A percentile compares a stretch with the other conserved stretches of the same genome.
Evolutionary conservation across 2,888 invertebrate species (phyloP).

Genomic region (Hylaea fasciaria): DNA sequence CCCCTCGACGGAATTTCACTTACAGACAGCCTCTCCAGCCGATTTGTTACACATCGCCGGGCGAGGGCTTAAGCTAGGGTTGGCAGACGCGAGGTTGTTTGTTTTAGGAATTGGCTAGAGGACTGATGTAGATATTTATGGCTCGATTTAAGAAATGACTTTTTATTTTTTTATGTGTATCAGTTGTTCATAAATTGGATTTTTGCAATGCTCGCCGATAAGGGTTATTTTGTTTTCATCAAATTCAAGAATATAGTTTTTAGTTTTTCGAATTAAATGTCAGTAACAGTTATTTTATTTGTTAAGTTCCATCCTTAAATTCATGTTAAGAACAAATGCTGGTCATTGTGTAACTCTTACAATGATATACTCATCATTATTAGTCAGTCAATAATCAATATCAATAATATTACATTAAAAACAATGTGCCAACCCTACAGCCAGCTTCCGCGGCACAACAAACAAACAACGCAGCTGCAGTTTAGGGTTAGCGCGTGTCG

Average conservation of each 20-base stretch:
- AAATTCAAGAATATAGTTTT: no score
- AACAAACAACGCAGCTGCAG: constrained; percentile 56
- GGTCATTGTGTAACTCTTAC: no score
- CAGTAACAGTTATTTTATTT: no score
- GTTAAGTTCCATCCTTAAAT: no score
- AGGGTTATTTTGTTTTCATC: no score
- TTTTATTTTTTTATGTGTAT: neutral
- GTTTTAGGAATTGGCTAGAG: neutral
- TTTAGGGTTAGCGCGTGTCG: constrained; percentile 48
- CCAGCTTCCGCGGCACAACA: constrained; percentile 35
- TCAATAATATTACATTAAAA: no score
- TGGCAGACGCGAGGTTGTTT: constrained; percentile 11
- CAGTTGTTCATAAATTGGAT: no score
- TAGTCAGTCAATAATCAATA: no score
- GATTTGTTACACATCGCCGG: constrained; percentile 56
- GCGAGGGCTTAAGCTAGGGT: constrained; percentile 38
- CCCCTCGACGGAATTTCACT: constrained; percentile 43
- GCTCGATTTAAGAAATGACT: neutral
- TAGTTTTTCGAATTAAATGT: no score
- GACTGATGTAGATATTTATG: neutral
- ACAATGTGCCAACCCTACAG: constrained; percentile 24
- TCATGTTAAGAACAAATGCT: no score
- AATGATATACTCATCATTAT: no score
- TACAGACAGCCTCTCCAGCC: constrained; percentile 39
- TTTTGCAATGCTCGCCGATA: no score